Percentiles rank a stretch among this genome's conserved stretches.
Conservation (phyloP, 2,797 vertebrate species). For the Allobates femoralis region DNA sequence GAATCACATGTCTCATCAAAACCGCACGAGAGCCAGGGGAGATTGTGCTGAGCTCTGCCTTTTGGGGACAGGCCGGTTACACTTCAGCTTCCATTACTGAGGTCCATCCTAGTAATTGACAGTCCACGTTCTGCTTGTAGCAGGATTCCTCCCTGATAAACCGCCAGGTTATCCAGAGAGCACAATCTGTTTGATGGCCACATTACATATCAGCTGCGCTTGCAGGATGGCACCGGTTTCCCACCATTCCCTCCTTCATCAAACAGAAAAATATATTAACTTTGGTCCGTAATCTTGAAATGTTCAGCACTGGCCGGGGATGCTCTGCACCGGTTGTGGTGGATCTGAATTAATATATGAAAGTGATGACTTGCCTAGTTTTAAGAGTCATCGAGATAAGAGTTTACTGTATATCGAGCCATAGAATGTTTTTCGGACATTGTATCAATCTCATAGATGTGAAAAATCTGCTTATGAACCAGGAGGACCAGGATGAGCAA, state of each 20-base stretch:
- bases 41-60: slow-evolving; percentile 11
- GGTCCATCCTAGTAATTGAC: slow-evolving; percentile 67
- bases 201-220: slow-evolving; percentile 73
- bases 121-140: slow-evolving; percentile 68
- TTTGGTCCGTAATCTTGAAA: not conserved
- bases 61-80: slow-evolving; percentile 1
- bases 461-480: not conserved
- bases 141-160: slow-evolving; percentile 73
- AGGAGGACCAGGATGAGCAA: not conserved
- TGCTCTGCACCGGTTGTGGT: not conserved
- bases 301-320: not conserved
- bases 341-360: not conserved
- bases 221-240: slow-evolving; percentile 71
- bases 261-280: slow-evolving; percentile 49
- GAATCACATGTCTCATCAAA: not conserved
- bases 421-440: not conserved
- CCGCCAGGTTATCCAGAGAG: slow-evolving; percentile 71
- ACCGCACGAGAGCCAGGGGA: not conserved
- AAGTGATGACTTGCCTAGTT: not conserved
- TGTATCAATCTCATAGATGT: not conserved
- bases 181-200: slow-evolving; percentile 71
- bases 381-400: not conserved
- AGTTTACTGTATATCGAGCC: not conserved
- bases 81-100: slow-evolving; percentile 4
- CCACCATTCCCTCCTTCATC: slow-evolving; percentile 69